Base-by-base conservation (phyloP, 1,140 invertebrate genomes). In the Paralvinella palmiformis region DNA sequence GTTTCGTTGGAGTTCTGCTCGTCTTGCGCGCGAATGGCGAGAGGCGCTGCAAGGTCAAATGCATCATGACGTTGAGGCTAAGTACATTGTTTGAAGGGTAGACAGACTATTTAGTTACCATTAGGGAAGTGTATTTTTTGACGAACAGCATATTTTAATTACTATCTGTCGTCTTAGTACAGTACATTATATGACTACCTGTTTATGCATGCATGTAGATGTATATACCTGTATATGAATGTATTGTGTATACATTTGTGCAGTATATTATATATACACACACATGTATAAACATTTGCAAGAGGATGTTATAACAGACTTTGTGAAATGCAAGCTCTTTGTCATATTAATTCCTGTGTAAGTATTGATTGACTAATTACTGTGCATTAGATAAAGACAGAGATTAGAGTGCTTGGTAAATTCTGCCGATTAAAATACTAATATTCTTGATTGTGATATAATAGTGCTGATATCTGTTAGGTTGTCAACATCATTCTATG, bases 1-100 rank as follows among this genome's bases (percentile, higher is more conserved):
- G 72, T 73, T 1, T 75, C 73, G 13, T 59, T 78, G 1, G 76
- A 78, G 64, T 75, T 78, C 37, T 78, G 76, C 70, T 52, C 71
- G 6, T 63, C 66, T 10, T 73, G 72, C 71, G 67, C 72, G 32
- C 4, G 32, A n/a, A 41, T 41, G 37, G 10, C 37, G 10, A 41
- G n/a, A n/a, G 37, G 10, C 10, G n/a, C 37, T 10, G 37, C 10
- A 10, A 41, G 37, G n/a, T 41, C 10, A 10, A 10, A 10, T 10
- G 37, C n/a, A n/a, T 41, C 10, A 41, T n/a, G 10, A n/a, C n/a
- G 37, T 10, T 41, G n/a, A 10, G n/a, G 37, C 10, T 41, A 41
- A 10, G n/a, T n/a, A 10, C 37, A 41, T 10, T 41, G 37, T 10
- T 41, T 10, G 37, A n/a, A 10, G 37, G 10, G n/a, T 41, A 41